Percentiles rank a stretch among this genome's conserved stretches.
These are phyloP conservation scores for Cerastis rubricosa DNA, from an alignment of 2,888 invertebrate species.

Conservation along the genomic window DNA sequence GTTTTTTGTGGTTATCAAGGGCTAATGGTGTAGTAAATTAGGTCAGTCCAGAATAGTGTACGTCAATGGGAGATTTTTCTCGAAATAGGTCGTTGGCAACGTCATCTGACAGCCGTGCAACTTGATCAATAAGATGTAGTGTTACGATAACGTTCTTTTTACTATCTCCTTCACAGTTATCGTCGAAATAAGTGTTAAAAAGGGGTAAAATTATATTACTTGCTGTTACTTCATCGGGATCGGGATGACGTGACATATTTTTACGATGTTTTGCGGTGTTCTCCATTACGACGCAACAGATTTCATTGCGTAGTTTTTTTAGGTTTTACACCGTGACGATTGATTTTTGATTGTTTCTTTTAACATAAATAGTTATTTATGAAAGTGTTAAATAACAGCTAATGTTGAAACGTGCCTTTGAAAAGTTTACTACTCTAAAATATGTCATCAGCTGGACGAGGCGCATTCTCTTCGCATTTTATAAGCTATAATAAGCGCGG, in stretches of 20 bases:
- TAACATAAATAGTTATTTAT: slow-evolving; percentile 1
- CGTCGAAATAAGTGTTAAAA: neutral
- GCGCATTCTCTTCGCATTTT: neutral
- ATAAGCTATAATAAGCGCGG: neutral
- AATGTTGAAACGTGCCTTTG: neutral
- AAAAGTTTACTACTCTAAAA: slow-evolving; percentile 2
- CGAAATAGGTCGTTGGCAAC: slow-evolving; percentile 80
- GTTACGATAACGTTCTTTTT: neutral
- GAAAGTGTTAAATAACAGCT: slow-evolving; percentile 12
- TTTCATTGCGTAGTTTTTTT: slow-evolving; percentile 55
- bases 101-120: slow-evolving; percentile 69
- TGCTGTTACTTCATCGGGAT: slow-evolving; percentile 9
- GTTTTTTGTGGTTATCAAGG: slow-evolving; percentile 9
- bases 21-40: slow-evolving; percentile 50
- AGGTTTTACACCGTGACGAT: slow-evolving; percentile 21
- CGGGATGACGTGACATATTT: slow-evolving; percentile 31
- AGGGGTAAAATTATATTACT: neutral
- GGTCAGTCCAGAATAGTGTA: slow-evolving; percentile 69
- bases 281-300: slow-evolving; percentile 60
- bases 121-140: slow-evolving; percentile 58
- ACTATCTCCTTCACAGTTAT: neutral
- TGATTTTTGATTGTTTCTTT: slow-evolving; percentile 7
- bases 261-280: slow-evolving; percentile 50
- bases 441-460: neutral
- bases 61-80: slow-evolving; percentile 73